Base-by-base conservation (phyloP, 1,140 invertebrate species). In the Dendrolimus kikuchii region DNA sequence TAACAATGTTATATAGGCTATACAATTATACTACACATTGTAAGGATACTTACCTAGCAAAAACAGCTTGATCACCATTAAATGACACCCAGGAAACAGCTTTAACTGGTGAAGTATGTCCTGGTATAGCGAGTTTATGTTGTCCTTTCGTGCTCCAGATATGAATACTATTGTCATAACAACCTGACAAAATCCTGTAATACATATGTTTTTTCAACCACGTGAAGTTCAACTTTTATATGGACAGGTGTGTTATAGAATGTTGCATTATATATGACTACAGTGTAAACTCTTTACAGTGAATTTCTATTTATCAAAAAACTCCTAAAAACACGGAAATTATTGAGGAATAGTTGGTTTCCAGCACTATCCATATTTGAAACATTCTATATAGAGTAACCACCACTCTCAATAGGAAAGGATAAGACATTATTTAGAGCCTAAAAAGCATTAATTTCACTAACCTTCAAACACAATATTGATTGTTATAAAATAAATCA, bases 131-230 rank as follows among this genome's bases (percentile, higher is more conserved):
- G 40, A 95, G 85, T 58, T 93, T 90, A 71, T 96, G 93, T 66
- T 95, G 93, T 8, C 96, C 96, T 88, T 94, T 93, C 5, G 88
- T 89, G 8, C 91, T 94, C 96, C 96, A 99, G 53, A 99, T 90
- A 64, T 96, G 94, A 9, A 99, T 72, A 42, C 95, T 95, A 77
- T 96, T 95, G 78, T 99, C 98, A 89, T 99, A 99, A 84, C 95
- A 95, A n/a, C 97, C 97, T 53, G 94, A 94, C 6, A 99, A 73
- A 59, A 98, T 95, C 93, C 94, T 95, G 69, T 57, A 75, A 68
- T 7, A 42, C 23, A 23, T 23, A 23, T 23, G 3, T 23, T 23
- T 2, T 23, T 23, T 23, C 3, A 23, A 23, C 23, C 23, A 23
- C 23, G 38, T 37, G 8, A 51, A 51, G 43, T 42, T 7, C 36